Evolutionary conservation across 2,888 invertebrate genomes (phyloP).

Genomic region (Antitype chi): DNA sequence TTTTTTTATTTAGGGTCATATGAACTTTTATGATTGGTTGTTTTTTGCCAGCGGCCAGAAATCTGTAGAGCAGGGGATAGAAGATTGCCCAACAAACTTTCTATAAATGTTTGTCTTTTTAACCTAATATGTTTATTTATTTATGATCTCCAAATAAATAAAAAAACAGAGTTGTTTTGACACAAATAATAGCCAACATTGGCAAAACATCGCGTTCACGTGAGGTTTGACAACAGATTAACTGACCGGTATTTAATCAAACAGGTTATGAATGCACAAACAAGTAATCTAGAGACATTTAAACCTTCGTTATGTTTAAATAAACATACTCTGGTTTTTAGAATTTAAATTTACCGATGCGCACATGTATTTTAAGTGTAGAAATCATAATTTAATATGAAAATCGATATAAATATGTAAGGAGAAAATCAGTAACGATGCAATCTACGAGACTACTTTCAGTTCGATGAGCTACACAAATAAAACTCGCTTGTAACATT

Average conservation of each 20-base stretch:
- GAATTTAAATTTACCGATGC: neutral
- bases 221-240: neutral
- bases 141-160: neutral
- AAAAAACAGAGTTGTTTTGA: neutral
- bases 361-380: neutral
- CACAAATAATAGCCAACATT: neutral
- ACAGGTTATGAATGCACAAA: neutral
- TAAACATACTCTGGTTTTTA: neutral
- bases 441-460: conserved; percentile 34
- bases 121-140: neutral
- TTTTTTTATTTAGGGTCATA: neutral
- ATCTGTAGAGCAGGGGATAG: neutral
- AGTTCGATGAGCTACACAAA: conserved; percentile 38
- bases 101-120: neutral
- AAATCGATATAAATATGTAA: conserved; percentile 16
- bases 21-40: neutral
- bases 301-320: neutral
- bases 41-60: neutral
- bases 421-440: conserved; percentile 46
- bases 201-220: neutral
- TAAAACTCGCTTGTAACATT: conserved; percentile 41
- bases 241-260: neutral
- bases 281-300: neutral
- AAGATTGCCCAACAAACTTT: neutral
- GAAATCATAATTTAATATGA: neutral